Base-by-base conservation (phyloP, 2,797 vertebrate genomes). In the Aratinga solstitialis region DNA sequence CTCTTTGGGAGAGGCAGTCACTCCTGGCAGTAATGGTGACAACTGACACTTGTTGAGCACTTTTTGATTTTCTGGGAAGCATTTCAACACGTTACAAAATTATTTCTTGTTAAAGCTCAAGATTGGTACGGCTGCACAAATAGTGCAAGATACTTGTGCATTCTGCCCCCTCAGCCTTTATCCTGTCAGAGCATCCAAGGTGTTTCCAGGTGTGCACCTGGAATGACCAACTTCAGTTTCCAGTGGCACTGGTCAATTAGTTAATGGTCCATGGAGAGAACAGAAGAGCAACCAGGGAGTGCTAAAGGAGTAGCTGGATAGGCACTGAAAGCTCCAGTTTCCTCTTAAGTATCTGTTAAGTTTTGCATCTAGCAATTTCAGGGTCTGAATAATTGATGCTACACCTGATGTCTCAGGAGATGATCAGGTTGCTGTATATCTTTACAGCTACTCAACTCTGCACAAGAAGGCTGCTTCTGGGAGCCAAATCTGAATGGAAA, bases 301-400 rank as follows among this genome's bases (percentile, higher is more conserved):
- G 34, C 36, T 90, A 36, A 87, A 71, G 51, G 43, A 85, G 45
- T 84, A 89, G 56, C n/a, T 66, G 48, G 58, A 78, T 72, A 78
- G 10, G 23, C 30, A 66, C 67, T 58, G 83, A 90, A 34, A 71
- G 24, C 34, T 89, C 43, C 50, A 3, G 2, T 83, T 94, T 93
- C 72, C 40, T 94, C 73, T 47, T 69, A 76, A 90, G 38, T 51
- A 47, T 63, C 83, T 93, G 38, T 65, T 84, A 90, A 43, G 48
- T 91, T 96, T 95, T 86, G 48, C 47, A 91, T 85, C 19, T 67
- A 94, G 81, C 53, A 62, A 50, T 94, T 96, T 90, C 87, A 95
- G 74, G 38, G 48, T 32, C 69, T 93, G 78, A 94, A 90, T 94
- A 94, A 95, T 68, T 92, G 90, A 94, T 68, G 20, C n/a, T 79